A percentile compares a stretch with the other conserved stretches of the same genome.
phyloP scores from a whole-genome alignment of 2,797 vertebrate species.

The Poeciliopsis gracilis region DNA sequence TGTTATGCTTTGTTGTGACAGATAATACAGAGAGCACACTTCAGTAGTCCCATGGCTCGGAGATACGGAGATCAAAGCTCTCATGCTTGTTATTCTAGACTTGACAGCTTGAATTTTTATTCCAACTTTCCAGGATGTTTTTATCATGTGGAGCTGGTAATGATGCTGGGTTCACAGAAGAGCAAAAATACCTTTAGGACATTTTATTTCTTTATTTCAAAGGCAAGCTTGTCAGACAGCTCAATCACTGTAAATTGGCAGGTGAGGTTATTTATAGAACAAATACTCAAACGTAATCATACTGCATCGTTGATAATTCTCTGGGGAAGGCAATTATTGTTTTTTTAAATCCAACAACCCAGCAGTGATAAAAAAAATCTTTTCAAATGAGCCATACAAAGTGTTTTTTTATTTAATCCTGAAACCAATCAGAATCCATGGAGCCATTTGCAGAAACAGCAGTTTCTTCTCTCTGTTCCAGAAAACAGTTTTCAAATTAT shows the following conservation, averaged over 20 bases:
- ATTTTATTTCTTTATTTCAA: conserved; percentile 27
- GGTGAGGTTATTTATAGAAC: conserved; percentile 50
- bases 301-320: conserved; percentile 10
- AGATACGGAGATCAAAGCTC: conserved; percentile 32
- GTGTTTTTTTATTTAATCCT: conserved; percentile 20
- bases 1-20: conserved; percentile 16
- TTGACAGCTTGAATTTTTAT: conserved; percentile 23
- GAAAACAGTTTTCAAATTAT: conserved; percentile 17
- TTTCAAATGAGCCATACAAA: conserved; percentile 17
- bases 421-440: conserved; percentile 29
- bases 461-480: conserved; percentile 21
- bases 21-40: conserved; percentile 4
- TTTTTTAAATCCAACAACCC: not conserved
- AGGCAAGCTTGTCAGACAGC: conserved; percentile 13
- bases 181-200: conserved; percentile 7
- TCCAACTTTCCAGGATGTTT: conserved; percentile 25
- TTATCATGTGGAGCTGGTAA: conserved; percentile 12
- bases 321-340: conserved; percentile 2
- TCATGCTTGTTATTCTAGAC: conserved; percentile 34
- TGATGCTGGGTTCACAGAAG: conserved; percentile 18
- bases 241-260: conserved; percentile 17
- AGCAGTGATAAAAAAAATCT: conserved; percentile 11
- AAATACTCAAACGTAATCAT: conserved; percentile 17
- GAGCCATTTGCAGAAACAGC: conserved; percentile 37
- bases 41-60: conserved; percentile 2